Conservation (phyloP, 2,797 vertebrate species). For the Champsocephalus esox region DNA sequence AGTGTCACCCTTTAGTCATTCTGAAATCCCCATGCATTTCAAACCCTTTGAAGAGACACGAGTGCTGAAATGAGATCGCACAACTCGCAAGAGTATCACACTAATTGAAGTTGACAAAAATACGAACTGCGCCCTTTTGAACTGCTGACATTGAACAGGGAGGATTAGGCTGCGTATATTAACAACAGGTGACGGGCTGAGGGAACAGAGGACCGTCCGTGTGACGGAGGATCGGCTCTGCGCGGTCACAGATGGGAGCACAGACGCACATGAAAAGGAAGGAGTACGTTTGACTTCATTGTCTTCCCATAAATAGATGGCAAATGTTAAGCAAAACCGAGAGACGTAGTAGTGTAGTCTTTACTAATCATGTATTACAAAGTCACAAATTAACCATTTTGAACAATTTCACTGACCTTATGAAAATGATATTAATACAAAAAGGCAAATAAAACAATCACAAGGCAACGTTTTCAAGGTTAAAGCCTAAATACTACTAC, state of each 20-base stretch:
- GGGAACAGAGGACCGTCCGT: conserved; percentile 54
- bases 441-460: conserved; percentile 56
- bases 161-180: conserved; percentile 91
- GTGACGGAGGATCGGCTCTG: conserved; percentile 36
- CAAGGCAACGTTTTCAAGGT: conserved; percentile 27
- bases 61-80: conserved; percentile 90
- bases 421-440: conserved; percentile 43
- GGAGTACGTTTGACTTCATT: conserved; percentile 20
- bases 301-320: background rate
- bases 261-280: conserved; percentile 30
- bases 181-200: conserved; percentile 91
- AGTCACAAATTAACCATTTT: conserved; percentile 36
- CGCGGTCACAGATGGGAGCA: conserved; percentile 22
- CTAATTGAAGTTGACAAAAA: conserved; percentile 96
- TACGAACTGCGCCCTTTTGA: conserved; percentile 91
- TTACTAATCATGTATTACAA: conserved; percentile 70
- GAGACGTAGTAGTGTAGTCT: conserved; percentile 36
- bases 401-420: conserved; percentile 36
- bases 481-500: conserved; percentile 15
- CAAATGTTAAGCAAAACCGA: background rate
- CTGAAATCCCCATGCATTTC: conserved; percentile 62
- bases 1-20: conserved; percentile 53
- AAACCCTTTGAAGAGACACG: conserved; percentile 65
- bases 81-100: conserved; percentile 86
- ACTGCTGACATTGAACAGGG: conserved; percentile 92